Percentiles rank a stretch among this genome's conserved stretches.
Evolutionary conservation across 2,113 vertebrate genomes (phyloP).

Genomic region (Eurypyga helias): DNA sequence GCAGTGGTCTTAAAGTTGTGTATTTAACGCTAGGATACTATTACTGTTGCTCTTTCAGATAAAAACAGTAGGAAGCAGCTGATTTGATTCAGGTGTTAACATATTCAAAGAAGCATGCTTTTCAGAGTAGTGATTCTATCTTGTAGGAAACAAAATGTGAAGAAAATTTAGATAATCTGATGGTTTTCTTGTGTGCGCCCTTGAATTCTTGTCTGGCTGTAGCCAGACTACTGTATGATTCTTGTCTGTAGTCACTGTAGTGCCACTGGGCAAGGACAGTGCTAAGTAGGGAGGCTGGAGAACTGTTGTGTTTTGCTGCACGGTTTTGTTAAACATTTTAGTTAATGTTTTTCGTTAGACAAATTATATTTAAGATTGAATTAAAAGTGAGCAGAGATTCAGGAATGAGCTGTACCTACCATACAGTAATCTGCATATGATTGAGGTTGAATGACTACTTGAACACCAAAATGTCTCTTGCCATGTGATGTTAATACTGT

Average conservation of each 20-base stretch:
- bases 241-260: neutral
- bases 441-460: constrained; percentile 43
- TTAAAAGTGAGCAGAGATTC: constrained; percentile 37
- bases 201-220: constrained; percentile 16
- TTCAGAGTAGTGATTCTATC: constrained; percentile 23
- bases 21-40: constrained; percentile 4
- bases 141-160: constrained; percentile 16
- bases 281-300: neutral
- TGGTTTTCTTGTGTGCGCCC: constrained; percentile 29
- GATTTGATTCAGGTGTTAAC: constrained; percentile 31
- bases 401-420: constrained; percentile 69
- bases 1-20: constrained; percentile 54
- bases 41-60: constrained; percentile 34
- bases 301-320: constrained; percentile 23
- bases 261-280: constrained; percentile 34
- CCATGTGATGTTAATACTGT: constrained; percentile 53
- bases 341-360: neutral
- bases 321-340: constrained; percentile 23
- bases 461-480: constrained; percentile 48
- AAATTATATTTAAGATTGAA: neutral
- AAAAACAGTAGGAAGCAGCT: constrained; percentile 30
- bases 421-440: constrained; percentile 75
- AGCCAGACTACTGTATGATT: neutral
- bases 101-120: constrained; percentile 23
- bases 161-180: constrained; percentile 32